Conservation (phyloP, 2,888 invertebrate species). For the Agrochola litura region DNA sequence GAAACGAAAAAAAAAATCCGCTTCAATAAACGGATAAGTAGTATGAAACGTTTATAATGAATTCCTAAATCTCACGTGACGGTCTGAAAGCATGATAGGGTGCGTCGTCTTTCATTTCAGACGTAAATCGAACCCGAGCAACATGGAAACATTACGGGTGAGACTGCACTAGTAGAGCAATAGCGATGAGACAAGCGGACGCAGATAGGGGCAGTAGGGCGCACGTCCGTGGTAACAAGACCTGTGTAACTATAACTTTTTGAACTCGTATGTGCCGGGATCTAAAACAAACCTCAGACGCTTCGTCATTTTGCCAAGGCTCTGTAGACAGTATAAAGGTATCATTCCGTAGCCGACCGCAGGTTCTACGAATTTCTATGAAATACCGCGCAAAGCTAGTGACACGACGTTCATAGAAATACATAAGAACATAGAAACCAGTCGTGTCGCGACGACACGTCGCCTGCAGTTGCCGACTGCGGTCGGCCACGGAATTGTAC, state of each 20-base stretch:
- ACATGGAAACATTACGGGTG: conserved; percentile 12
- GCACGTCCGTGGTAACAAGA: neutral
- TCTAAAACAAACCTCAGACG: neutral
- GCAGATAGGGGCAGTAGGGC: neutral
- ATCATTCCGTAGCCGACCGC: too few species aligned
- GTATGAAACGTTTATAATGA: conserved; percentile 20
- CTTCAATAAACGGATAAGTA: neutral
- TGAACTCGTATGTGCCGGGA: neutral
- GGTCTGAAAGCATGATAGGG: conserved; percentile 14
- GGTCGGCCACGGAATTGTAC: too few species aligned
- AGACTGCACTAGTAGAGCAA: neutral
- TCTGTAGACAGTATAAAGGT: too few species aligned
- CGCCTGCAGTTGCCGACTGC: too few species aligned
- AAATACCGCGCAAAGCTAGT: too few species aligned
- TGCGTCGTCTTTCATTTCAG: conserved; percentile 29
- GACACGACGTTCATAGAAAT: too few species aligned
- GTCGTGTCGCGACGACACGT: too few species aligned
- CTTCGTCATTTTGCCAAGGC: neutral
- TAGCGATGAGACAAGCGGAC: neutral
- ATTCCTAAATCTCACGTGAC: conserved; percentile 25
- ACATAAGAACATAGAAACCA: too few species aligned
- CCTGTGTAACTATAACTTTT: neutral
- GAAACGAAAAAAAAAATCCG: neutral
- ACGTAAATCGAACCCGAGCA: conserved; percentile 26
- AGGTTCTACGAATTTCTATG: too few species aligned